phyloP scores from a whole-genome alignment of 2,113 vertebrate genomes.

The Brachyhypopomus occidentalis region DNA sequence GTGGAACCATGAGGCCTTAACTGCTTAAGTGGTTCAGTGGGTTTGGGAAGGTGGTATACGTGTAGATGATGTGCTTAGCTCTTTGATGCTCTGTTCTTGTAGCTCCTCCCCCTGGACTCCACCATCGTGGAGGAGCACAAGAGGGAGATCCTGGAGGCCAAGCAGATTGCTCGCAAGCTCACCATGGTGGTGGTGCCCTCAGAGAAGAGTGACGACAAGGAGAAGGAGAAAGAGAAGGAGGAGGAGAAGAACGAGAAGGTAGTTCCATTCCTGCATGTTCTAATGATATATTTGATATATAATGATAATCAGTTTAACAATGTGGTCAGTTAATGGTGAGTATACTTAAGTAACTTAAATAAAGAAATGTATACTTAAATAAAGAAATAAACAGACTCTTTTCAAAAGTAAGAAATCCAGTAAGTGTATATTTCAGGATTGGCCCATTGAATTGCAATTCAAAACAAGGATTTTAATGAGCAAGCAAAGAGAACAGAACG shows the following conservation, averaged over 20 bases:
- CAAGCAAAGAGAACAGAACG: no score
- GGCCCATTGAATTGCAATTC: no score
- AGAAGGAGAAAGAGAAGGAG: conserved; percentile 88
- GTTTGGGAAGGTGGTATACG: neutral
- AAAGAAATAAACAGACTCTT: no score
- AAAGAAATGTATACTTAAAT: no score
- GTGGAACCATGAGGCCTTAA: neutral
- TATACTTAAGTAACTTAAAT: no score
- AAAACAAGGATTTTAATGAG: no score
- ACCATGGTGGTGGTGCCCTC: conserved; percentile 95
- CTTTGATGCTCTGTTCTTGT: conserved; percentile 33
- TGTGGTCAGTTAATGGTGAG: no score
- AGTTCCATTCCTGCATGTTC: no score
- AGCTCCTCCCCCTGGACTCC: conserved; percentile 91
- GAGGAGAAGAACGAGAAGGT: conserved; percentile 87
- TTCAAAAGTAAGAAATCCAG: no score
- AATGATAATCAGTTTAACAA: no score
- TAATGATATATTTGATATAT: no score
- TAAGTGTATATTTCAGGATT: no score
- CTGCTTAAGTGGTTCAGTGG: neutral
- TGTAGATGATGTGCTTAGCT: conserved; percentile 5
- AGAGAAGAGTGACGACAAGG: conserved; percentile 86
- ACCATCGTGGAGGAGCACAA: conserved; percentile 92
- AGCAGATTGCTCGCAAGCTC: conserved; percentile 94
- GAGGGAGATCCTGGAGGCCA: conserved; percentile 90